phyloP scores from a whole-genome alignment of 2,113 vertebrate species.

The Lagopus muta region DNA sequence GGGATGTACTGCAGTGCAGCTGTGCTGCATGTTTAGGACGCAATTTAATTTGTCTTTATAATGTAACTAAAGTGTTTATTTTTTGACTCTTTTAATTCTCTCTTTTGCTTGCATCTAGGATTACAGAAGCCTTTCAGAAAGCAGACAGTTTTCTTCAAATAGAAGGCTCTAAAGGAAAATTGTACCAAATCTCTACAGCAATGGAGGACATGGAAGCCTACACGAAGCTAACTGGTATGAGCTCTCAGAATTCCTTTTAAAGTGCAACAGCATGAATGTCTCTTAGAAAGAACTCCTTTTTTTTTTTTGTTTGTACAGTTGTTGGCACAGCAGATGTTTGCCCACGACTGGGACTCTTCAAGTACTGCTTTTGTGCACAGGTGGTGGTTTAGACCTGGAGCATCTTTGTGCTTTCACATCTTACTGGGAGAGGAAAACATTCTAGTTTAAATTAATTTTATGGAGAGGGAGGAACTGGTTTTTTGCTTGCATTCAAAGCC shows the following conservation, averaged over 20 bases:
- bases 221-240: constrained; percentile 91
- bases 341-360: neutral
- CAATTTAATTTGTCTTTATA: neutral
- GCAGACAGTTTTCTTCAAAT: constrained; percentile 85
- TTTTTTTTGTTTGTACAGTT: neutral
- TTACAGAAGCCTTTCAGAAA: constrained; percentile 91
- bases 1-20: neutral
- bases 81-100: neutral
- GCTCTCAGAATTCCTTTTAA: neutral
- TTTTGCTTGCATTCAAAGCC: rapidly evolving
- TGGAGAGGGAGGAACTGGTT: neutral
- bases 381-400: neutral
- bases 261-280: neutral
- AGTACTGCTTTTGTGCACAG: neutral
- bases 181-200: constrained; percentile 85
- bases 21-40: neutral
- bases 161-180: constrained; percentile 75
- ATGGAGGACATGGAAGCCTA: constrained; percentile 96
- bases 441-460: neutral
- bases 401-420: neutral
- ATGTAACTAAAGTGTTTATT: neutral
- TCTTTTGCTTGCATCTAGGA: constrained; percentile 78
- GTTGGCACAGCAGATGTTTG: neutral
- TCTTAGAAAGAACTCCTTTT: neutral
- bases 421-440: neutral